Evolutionary conservation across 2,797 vertebrate genomes (phyloP).

Genomic region (Hephaestus fuliginosus): DNA sequence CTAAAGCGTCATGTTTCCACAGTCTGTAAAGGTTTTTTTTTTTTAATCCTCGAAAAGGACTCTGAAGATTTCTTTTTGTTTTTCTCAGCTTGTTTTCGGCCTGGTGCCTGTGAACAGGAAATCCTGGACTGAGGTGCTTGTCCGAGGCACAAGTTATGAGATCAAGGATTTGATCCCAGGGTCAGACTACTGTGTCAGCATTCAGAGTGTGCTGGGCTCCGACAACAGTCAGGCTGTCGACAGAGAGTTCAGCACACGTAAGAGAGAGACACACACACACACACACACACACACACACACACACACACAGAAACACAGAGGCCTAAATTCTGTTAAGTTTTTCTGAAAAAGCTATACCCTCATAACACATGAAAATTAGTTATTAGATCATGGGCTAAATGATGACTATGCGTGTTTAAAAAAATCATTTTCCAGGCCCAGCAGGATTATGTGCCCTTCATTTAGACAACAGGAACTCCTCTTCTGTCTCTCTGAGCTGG

Average conservation of each 20-base stretch:
- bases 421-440: constrained; percentile 80
- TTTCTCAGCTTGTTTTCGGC: constrained; percentile 83
- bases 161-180: constrained; percentile 88
- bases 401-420: not conserved
- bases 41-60: not conserved
- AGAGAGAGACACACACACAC: constrained; percentile 64
- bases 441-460: constrained; percentile 85
- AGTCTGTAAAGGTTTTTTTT: not conserved
- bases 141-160: constrained; percentile 77
- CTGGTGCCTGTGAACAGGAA: constrained; percentile 63
- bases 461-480: constrained; percentile 81
- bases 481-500: constrained; percentile 86
- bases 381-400: not conserved
- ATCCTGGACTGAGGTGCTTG: constrained; percentile 66
- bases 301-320: constrained; percentile 8
- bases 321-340: not conserved
- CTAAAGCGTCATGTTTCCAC: not conserved
- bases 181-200: constrained; percentile 86
- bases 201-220: constrained; percentile 87
- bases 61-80: not conserved
- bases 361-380: too few relatives aligned
- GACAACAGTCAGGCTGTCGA: constrained; percentile 81
- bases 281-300: constrained; percentile 21
- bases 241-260: constrained; percentile 88
- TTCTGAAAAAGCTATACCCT: not conserved